Percentiles rank a stretch among this genome's conserved stretches.
phyloP scores from a whole-genome alignment of 2,888 invertebrate genomes.

The Stramonita haemastoma region DNA sequence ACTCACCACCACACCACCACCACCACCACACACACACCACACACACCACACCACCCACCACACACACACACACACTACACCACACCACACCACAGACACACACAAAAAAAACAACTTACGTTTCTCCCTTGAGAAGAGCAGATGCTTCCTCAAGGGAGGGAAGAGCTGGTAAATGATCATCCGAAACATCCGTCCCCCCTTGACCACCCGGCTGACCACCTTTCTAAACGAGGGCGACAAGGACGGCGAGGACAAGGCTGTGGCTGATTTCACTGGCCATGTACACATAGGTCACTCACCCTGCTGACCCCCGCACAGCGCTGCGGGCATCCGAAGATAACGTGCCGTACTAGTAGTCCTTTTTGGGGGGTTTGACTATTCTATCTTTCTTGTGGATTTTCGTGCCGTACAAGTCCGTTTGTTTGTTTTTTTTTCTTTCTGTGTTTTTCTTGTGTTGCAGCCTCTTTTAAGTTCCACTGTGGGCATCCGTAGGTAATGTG shows the following conservation, averaged over 20 bases:
- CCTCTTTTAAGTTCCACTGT: no score
- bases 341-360: no score
- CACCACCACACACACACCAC: no score
- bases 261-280: constrained; percentile 28
- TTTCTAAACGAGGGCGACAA: constrained; percentile 22
- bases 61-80: constrained; percentile 7
- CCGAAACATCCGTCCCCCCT: constrained; percentile 70
- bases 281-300: constrained; percentile 39
- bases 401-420: no score
- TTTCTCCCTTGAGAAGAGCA: constrained; percentile 66
- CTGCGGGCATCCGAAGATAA: not conserved
- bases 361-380: no score
- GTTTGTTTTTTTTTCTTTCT: no score
- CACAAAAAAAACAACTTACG: constrained; percentile 56
- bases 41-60: not conserved
- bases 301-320: not conserved
- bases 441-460: no score
- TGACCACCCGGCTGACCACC: constrained; percentile 50
- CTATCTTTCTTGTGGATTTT: no score
- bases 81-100: not conserved
- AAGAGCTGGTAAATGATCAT: constrained; percentile 72
- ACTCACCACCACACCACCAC: no score
- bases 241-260: not conserved
- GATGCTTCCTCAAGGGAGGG: constrained; percentile 69
- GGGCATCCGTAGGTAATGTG: not conserved